Conservation (phyloP, 2,888 invertebrate genomes). For the Lamellibrachia columna region DNA sequence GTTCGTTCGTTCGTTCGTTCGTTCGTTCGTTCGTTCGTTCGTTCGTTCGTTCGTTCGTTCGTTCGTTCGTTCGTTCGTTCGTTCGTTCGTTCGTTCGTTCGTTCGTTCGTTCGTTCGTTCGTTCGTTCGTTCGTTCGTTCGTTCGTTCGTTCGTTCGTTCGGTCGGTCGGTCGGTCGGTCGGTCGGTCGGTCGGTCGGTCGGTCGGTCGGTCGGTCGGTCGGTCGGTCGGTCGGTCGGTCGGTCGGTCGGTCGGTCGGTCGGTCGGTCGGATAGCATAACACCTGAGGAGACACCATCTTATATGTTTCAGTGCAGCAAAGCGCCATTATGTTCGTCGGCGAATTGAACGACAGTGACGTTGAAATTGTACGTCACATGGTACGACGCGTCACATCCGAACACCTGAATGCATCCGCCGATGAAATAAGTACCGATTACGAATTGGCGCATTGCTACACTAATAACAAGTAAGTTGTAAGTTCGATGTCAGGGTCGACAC, state of each 20-base stretch:
- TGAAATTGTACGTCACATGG: not conserved
- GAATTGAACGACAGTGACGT: constrained; percentile 3
- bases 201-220: constrained; percentile 16
- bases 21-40: too few relatives aligned
- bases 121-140: not conserved
- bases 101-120: not conserved
- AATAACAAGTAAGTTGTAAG: not conserved
- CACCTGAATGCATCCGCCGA: not conserved
- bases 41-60: too few relatives aligned
- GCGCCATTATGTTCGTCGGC: not conserved
- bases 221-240: constrained; percentile 12
- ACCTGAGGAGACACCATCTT: too few relatives aligned
- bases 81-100: too few relatives aligned
- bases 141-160: not conserved
- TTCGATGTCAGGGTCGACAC: not conserved
- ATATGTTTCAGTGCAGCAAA: not conserved
- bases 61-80: too few relatives aligned
- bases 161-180: not conserved
- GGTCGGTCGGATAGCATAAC: not conserved
- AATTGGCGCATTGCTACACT: not conserved
- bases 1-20: not conserved
- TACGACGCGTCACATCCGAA: not conserved
- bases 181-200: constrained; percentile 16
- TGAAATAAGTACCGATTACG: not conserved
- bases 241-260: not conserved